Evolutionary conservation across 2,888 invertebrate genomes (phyloP).

Genomic region (Leistus spinibarbis): DNA sequence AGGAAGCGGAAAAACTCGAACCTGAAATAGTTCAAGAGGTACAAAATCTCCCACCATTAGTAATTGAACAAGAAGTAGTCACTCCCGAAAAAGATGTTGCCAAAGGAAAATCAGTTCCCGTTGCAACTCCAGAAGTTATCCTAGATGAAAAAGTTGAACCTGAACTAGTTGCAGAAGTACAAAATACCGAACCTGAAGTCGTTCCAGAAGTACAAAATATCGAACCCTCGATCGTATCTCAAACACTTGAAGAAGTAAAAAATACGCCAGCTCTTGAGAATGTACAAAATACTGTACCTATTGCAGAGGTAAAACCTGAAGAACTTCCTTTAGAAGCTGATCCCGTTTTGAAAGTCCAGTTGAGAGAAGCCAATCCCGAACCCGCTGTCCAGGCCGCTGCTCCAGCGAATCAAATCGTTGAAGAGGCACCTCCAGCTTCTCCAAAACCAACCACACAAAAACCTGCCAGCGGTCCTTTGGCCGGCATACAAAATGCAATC

Average conservation of each 20-base stretch:
- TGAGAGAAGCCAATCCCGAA: not conserved
- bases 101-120: not conserved
- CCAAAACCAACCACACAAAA: not conserved
- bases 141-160: constrained; percentile 17
- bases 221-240: not conserved
- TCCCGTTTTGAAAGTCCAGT: not conserved
- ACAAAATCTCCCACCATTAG: not conserved
- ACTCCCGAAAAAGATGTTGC: not conserved
- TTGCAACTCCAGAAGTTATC: constrained; percentile 14
- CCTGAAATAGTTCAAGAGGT: not conserved
- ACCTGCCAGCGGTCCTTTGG: not conserved
- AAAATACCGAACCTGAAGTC: not conserved
- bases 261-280: not conserved
- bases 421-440: not conserved
- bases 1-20: not conserved
- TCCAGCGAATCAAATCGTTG: not conserved
- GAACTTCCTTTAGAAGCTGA: not conserved
- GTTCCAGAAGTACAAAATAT: not conserved
- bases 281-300: not conserved
- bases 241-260: not conserved
- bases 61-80: not conserved
- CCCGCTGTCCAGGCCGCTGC: not conserved
- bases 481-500: not conserved
- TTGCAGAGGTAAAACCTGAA: not conserved
- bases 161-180: not conserved